Evolutionary conservation across 2,113 vertebrate species (phyloP).

Genomic region (Nannospalax galili): DNA sequence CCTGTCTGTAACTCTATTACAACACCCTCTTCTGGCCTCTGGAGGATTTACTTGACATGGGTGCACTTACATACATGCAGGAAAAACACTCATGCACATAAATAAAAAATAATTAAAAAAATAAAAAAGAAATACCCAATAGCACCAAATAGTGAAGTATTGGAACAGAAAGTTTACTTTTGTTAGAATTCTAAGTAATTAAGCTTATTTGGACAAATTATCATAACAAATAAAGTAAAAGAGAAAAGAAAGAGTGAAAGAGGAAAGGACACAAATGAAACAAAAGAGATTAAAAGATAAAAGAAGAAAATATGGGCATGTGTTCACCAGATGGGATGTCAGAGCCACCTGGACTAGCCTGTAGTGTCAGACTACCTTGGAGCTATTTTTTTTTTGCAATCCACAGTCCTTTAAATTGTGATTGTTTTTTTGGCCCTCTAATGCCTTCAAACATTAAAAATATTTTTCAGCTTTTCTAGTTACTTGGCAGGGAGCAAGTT

Average conservation of each 20-base stretch:
- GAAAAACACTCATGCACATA: no score
- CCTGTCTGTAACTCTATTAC: no score
- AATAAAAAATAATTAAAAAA: no score
- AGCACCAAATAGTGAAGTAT: background rate
- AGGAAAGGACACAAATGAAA: no score
- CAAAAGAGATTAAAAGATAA: background rate
- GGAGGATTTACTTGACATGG: no score
- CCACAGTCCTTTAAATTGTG: background rate
- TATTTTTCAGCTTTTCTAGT: conserved; percentile 12
- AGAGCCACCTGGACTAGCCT: background rate
- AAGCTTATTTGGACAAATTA: background rate
- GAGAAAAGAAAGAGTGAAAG: accelerated
- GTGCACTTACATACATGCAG: no score
- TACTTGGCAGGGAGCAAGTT: background rate
- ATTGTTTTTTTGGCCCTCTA: background rate
- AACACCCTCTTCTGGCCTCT: no score
- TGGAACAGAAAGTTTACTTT: background rate
- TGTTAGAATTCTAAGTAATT: background rate
- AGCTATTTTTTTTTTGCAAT: background rate
- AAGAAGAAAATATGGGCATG: background rate
- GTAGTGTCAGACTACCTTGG: background rate
- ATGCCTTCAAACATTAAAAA: conserved; percentile 38
- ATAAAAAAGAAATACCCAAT: background rate
- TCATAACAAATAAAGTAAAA: no score
- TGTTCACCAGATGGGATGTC: background rate